Evolutionary conservation across 2,888 invertebrate species (phyloP).

Genomic region (Apotomis capreana): DNA sequence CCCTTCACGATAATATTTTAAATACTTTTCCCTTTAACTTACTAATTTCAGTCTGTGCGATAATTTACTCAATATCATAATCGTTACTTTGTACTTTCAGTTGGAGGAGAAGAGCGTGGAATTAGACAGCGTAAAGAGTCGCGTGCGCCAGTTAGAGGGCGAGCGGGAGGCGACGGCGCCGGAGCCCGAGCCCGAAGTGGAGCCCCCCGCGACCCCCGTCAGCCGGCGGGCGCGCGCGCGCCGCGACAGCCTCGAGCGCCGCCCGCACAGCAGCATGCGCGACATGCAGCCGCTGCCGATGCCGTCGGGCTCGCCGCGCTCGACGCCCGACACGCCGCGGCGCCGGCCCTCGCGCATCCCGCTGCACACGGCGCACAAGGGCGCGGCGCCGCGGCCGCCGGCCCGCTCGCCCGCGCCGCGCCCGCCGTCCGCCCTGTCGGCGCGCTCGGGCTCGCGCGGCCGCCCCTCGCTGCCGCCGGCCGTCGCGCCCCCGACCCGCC

Average conservation of each 20-base stretch:
- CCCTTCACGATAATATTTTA: no score
- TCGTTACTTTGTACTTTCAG: slow-evolving; percentile 70
- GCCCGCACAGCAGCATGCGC: slow-evolving; percentile 69
- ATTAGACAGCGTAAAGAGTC: slow-evolving; percentile 91
- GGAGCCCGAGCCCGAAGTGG: slow-evolving; percentile 48
- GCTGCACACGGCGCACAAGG: slow-evolving; percentile 79
- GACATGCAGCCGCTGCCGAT: slow-evolving; percentile 75
- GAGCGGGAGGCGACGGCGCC: slow-evolving; percentile 43
- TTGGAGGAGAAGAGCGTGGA: slow-evolving; percentile 92
- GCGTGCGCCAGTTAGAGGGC: slow-evolving; percentile 88
- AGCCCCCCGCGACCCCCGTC: slow-evolving; percentile 54
- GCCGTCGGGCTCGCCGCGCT: slow-evolving; percentile 77
- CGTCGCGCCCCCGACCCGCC: slow-evolving; percentile 56
- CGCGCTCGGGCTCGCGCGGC: slow-evolving; percentile 47
- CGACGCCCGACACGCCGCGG: slow-evolving; percentile 77
- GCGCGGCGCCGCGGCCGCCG: slow-evolving; percentile 83
- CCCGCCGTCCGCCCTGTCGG: slow-evolving; percentile 51
- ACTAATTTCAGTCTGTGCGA: no score
- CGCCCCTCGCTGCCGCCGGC: slow-evolving; percentile 66
- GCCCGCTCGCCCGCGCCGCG: slow-evolving; percentile 80
- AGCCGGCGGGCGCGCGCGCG: slow-evolving; percentile 56
- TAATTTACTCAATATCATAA: neutral
- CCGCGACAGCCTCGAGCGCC: slow-evolving; percentile 62
- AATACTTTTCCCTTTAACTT: no score
- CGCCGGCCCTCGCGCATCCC: slow-evolving; percentile 87